Conservation (phyloP, 1,140 invertebrate genomes). For the Fopius arisanus region DNA sequence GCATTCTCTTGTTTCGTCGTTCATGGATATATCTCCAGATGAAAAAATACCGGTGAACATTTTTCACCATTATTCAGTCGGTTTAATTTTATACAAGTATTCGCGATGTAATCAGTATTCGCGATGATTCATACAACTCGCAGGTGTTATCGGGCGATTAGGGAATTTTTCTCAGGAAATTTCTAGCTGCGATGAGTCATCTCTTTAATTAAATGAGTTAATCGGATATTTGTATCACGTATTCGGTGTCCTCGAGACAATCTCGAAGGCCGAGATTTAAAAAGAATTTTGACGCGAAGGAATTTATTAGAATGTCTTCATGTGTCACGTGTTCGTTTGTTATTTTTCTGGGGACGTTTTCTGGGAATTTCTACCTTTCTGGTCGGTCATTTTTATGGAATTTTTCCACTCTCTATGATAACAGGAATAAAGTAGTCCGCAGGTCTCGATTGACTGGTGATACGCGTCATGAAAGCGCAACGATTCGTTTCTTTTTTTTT, state of each 20-base stretch:
- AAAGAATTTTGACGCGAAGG: not conserved
- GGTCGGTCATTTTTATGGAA: too few species aligned
- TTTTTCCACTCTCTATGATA: too few species aligned
- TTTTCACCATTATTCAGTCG: too few species aligned
- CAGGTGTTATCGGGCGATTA: too few species aligned
- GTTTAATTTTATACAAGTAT: too few species aligned
- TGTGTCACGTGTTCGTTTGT: not conserved
- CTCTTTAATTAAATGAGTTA: not conserved
- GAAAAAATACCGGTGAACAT: too few species aligned
- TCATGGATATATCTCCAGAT: not conserved
- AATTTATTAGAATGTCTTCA: not conserved
- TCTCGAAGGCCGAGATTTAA: not conserved
- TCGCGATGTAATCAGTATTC: too few species aligned
- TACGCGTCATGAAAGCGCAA: conserved; percentile 38
- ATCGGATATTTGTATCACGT: not conserved
- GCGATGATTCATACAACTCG: too few species aligned
- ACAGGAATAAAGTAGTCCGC: conserved; percentile 32
- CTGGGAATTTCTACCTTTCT: too few species aligned
- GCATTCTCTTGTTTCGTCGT: not conserved
- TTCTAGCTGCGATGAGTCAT: not conserved
- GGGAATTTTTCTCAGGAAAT: too few species aligned
- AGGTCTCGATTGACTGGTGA: conserved; percentile 17
- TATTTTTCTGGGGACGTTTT: too few species aligned
- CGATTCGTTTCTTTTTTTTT: conserved; percentile 23
- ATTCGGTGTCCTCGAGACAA: not conserved